Percentiles rank a stretch among this genome's conserved stretches.
These are phyloP conservation scores for Andrena praecox DNA, from an alignment of 2,888 invertebrate species.

Conservation along the genomic window DNA sequence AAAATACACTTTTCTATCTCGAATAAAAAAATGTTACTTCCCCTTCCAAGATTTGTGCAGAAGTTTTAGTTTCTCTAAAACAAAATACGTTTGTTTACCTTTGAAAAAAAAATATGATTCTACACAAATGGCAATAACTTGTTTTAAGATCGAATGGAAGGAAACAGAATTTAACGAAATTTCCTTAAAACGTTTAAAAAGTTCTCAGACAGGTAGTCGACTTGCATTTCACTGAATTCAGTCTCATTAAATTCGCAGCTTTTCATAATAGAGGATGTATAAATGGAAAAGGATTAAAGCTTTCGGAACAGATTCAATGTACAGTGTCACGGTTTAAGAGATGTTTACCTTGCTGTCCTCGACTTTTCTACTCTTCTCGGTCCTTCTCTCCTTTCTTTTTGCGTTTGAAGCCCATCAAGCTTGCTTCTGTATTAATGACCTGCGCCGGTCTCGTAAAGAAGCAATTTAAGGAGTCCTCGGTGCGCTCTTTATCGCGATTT, in stretches of 20 bases:
- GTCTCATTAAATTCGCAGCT: background rate
- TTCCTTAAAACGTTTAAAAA: no score
- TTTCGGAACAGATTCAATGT: background rate
- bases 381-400: constrained; percentile 41
- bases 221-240: background rate
- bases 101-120: no score
- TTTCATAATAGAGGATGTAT: background rate
- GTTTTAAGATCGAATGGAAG: no score
- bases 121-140: no score
- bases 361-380: constrained; percentile 28
- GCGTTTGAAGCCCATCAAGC: constrained; percentile 73
- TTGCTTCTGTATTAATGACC: constrained; percentile 81
- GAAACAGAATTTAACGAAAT: no score
- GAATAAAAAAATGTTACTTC: no score
- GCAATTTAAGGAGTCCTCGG: constrained; percentile 64
- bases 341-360: constrained; percentile 11
- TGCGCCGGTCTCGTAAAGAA: constrained; percentile 68
- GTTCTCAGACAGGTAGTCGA: no score
- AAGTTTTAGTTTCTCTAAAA: no score
- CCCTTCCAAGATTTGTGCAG: no score
- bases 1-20: no score
- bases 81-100: no score
- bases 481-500: constrained; percentile 41
- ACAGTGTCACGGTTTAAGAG: constrained; percentile 8
- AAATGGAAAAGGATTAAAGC: background rate